Conservation (phyloP, 2,797 vertebrate genomes). For the Choloepus didactylus region DNA sequence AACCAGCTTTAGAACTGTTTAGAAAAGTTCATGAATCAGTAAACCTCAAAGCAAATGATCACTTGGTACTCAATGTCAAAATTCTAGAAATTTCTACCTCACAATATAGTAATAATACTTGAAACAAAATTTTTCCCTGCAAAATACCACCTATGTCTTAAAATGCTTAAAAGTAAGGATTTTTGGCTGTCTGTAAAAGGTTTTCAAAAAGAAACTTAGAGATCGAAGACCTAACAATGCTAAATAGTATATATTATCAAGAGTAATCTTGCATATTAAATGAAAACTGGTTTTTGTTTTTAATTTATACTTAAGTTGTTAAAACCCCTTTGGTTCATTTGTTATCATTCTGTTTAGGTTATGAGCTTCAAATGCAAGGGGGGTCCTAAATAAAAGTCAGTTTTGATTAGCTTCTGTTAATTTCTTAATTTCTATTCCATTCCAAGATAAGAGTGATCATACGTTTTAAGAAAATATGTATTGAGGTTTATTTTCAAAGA, state of each 20-base stretch:
- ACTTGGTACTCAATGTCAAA: constrained; percentile 38
- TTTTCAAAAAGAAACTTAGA: constrained; percentile 42
- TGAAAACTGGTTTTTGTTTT: constrained; percentile 35
- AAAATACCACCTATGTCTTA: constrained; percentile 42
- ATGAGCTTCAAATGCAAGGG: constrained; percentile 26
- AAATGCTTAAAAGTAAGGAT: background rate
- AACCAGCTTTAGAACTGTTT: background rate
- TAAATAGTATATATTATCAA: constrained; percentile 18
- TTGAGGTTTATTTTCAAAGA: constrained; percentile 25
- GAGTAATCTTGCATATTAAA: constrained; percentile 9
- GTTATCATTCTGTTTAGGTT: background rate
- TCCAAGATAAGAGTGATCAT: background rate
- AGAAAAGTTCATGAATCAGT: constrained; percentile 17
- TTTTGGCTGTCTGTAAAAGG: constrained; percentile 16
- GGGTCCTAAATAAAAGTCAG: constrained; percentile 7
- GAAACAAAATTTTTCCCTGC: background rate
- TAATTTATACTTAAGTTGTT: constrained; percentile 10
- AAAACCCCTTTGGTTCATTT: background rate
- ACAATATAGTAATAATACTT: background rate
- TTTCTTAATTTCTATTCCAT: constrained; percentile 45
- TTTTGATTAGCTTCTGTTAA: constrained; percentile 21
- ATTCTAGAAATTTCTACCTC: constrained; percentile 29
- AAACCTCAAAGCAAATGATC: constrained; percentile 19
- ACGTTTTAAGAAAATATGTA: constrained; percentile 42
- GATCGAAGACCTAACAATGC: constrained; percentile 17